A percentile compares a stretch with the other conserved stretches of the same genome.
phyloP scores from a whole-genome alignment of 2,113 vertebrate genomes.

The Gymnorhina tibicen region DNA sequence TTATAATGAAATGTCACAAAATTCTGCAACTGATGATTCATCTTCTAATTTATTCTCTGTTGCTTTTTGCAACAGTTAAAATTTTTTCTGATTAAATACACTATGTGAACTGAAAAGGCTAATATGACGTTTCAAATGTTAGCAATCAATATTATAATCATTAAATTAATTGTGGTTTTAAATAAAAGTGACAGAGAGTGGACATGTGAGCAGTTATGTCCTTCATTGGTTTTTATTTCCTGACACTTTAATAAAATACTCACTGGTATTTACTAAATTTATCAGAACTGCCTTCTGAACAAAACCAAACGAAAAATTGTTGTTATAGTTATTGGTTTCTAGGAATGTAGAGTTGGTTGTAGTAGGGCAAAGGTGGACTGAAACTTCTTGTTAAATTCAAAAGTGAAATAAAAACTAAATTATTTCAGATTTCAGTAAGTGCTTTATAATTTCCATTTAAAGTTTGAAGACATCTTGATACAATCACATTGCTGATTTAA shows the following conservation, averaged over 20 bases:
- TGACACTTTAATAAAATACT: constrained; percentile 6
- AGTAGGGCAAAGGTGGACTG: neutral
- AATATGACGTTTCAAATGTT: constrained; percentile 28
- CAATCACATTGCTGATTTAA: neutral
- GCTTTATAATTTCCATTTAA: neutral
- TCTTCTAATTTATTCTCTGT: neutral
- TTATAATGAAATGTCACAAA: constrained; percentile 10
- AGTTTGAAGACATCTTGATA: neutral
- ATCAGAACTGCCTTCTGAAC: neutral
- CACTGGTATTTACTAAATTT: neutral
- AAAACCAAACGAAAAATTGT: neutral
- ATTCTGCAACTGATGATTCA: neutral
- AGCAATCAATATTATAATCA: constrained; percentile 33
- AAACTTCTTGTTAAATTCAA: neutral
- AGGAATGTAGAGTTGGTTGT: neutral
- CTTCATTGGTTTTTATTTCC: constrained; percentile 40
- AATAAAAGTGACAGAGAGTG: constrained; percentile 1
- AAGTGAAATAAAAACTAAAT: neutral
- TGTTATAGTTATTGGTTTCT: neutral
- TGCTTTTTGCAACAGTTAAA: neutral
- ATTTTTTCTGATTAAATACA: constrained; percentile 1
- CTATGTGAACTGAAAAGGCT: neutral
- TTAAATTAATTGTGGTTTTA: constrained; percentile 27
- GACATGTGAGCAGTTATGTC: neutral
- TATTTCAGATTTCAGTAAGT: neutral